These are phyloP conservation scores for Plodia interpunctella DNA, from an alignment of 1,140 invertebrate genomes.

Conservation along the genomic window DNA sequence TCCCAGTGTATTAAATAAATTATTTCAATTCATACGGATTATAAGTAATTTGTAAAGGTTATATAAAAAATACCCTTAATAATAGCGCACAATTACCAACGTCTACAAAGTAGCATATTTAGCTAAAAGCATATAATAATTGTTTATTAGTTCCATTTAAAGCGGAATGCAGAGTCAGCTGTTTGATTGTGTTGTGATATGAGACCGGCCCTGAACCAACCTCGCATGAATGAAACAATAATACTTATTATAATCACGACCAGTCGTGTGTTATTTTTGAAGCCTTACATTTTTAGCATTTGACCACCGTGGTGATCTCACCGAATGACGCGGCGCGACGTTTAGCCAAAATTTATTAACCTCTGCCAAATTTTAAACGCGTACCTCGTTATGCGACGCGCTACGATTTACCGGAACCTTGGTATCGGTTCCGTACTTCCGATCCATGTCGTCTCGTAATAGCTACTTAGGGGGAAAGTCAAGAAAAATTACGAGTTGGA, in stretches of 20 bases:
- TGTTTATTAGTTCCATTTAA: not conserved
- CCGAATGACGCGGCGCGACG: too few species aligned
- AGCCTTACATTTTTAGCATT: slow-evolving; percentile 16
- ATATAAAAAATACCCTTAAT: too few species aligned
- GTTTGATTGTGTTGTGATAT: slow-evolving; percentile 25
- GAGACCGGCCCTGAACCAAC: slow-evolving; percentile 48
- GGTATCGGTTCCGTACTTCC: slow-evolving; percentile 22
- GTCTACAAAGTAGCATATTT: not conserved
- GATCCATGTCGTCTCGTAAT: slow-evolving; percentile 41
- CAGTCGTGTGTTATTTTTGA: slow-evolving; percentile 31
- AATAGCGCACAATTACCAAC: not conserved
- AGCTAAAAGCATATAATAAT: not conserved
- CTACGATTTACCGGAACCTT: slow-evolving; percentile 39
- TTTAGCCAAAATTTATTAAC: slow-evolving; percentile 19
- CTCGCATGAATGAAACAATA: slow-evolving; percentile 43
- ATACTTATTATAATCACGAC: slow-evolving; percentile 36
- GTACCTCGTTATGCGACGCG: slow-evolving; percentile 23
- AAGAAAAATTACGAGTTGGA: slow-evolving; percentile 60
- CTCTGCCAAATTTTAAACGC: slow-evolving; percentile 22
- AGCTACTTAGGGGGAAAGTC: slow-evolving; percentile 55
- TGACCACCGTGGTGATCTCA: not conserved
- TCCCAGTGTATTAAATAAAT: not conserved
- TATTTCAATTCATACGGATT: not conserved
- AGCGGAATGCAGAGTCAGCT: slow-evolving; percentile 32
- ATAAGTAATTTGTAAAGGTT: too few species aligned